Evolutionary conservation across 1,140 invertebrate species (phyloP), one percentile per base, ranked within the genome.

Genomic region (Ruditapes philippinarum): DNA sequence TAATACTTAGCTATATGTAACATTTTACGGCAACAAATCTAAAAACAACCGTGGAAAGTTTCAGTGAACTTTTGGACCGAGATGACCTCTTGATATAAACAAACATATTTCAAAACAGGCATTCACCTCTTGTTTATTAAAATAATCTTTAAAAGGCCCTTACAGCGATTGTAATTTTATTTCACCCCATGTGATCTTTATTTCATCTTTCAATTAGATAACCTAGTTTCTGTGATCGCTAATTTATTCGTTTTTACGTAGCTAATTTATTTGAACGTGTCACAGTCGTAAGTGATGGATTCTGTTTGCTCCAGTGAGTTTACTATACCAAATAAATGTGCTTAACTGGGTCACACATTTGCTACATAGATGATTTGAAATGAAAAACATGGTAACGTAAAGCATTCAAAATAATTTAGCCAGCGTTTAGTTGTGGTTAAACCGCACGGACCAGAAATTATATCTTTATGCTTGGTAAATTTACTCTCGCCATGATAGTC

Each of bases 181-280:
- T 70, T 70, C 14, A 70, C 65, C 65, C 38, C 65, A 70, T n/a
- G 36, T 70, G 38, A 36, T 33, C 65, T 70, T 70, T 70, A 70
- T 25, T 70, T 70, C 65, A 38, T 70, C 65, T 70, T 70, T 70
- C 2, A 70, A 70, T 38, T 28, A 38, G 65, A 70, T 70, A 70
- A 70, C 65, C 31, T 17, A 28, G 28, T 22, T 65, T 70, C 28
- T 12, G 33, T 4, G 19, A 38, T 70, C 38, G n/a, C 7, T 70
- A 70, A 70, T 70, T 36, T 70, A 70, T 70, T 70, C 65, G 65
- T n/a, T 70, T 70, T 28, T 31, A 5, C 31, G 11, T 40, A 38
- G 31, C 65, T 31, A 70, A 70, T 70, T 70, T 70, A 70, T 70
- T 40, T 70, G 65, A 70, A 70, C 65, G 65, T 70, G 65, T 70